Evolutionary conservation across 2,797 vertebrate species (phyloP), one percentile per base, ranked within the genome.

Genomic region (Gallirallus australis): DNA sequence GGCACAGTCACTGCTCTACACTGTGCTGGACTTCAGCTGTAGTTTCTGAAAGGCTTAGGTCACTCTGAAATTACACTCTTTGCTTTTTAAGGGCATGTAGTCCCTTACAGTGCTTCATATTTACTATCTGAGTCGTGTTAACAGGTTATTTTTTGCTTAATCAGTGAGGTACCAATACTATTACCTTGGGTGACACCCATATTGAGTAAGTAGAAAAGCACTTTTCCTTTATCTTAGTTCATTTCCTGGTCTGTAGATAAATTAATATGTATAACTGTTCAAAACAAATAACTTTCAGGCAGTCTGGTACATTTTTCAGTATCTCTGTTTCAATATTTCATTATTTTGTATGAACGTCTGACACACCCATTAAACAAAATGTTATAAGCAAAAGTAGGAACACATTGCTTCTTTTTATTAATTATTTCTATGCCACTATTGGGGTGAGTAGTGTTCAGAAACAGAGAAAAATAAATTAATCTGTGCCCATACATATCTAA

Each of bases 121-220:
- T 96, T 97, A 96, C 92, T 83, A 82, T 91, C 63, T 84, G 80
- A 70, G 35, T 95, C 73, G 88, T 84, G 28, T 95, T 94, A 89
- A 92, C 50, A 64, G 70, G 40, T 8, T 72, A 37, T 96, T 77
- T 96, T 97, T 94, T 96, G 85, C 65, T 70, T 81, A 93, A 75
- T 68, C 81, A 65, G 33, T 93, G 72, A 95, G 82, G 52, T 76
- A 88, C 71, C 68, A 96, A 91, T 92, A 85, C 81, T 78, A 64
- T 94, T 88, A 87, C 39, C 8, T 77, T 93, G 77, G 25, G 72
- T 92, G 79, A 93, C 71, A 97, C 42, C 59, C 97, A 87, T 64
- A 71, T 27, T 83, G 70, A 94, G 57, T 47, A 95, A 93, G 52
- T 86, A 88, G 59, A 73, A 95, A 83, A 93, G 18, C 37, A 56